Evolutionary conservation across 2,888 invertebrate genomes (phyloP), one percentile per base, ranked within the genome.

Genomic region (Zygogramma bicolorata): DNA sequence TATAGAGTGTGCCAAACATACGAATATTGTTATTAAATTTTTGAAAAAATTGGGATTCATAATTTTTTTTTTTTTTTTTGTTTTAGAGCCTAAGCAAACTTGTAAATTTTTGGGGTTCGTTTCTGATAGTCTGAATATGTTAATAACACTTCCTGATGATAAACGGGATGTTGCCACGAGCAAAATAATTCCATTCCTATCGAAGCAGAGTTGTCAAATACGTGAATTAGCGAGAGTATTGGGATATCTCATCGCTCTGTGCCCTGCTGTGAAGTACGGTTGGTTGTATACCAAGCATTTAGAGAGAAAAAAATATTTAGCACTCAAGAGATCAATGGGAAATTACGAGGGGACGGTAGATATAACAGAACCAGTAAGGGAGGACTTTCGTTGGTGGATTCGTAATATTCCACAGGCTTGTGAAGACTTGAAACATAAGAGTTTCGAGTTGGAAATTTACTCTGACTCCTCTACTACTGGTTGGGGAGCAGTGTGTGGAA

Each of bases 261-360:
- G 57, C n/a, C 57, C 57, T 22, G 57, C n/a, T 57, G n/a, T 53
- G 13, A 53, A 53, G 20, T 42, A 42, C 15, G 42, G 42, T n/a
- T 42, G 42, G 42, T 42, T 15, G 15, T 42, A 42, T 42, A 18
- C n/a, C n/a, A 42, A 42, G 6, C 13, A 42, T 15, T 42, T 42
- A n/a, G 42, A 42, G 42, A 42, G 15, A n/a, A 25, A 20, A 27
- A 57, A 57, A 18, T 25, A 6, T 2, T n/a, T 57, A 22, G 57
- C 57, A 8, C 25, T 57, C 31, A 31, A 31, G 31, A 31, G 31
- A 31, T 31, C 31, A 8, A 7, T 31, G 31, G 31, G 31, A 31
- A 8, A 31, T 31, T 31, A 31, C 8, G 31, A 31, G 31, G 31
- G 31, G 5, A 31, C 5, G 31, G 31, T 31, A 31, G 8, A 31